Conservation (phyloP, 2,888 invertebrate genomes). For the Nomada fabriciana region DNA sequence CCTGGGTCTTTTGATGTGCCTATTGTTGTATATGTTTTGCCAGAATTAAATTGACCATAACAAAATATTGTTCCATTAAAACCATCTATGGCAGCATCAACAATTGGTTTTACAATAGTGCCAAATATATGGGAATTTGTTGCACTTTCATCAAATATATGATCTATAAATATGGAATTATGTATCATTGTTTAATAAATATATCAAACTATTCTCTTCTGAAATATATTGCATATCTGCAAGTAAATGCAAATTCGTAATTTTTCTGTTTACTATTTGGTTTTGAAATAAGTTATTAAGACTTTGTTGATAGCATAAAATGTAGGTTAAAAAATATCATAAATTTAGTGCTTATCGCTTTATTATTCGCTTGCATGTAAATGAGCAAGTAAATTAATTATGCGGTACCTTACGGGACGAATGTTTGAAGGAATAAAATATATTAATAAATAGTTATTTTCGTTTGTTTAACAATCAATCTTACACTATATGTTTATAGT, state of each 20-base stretch:
- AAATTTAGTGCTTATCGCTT: neutral
- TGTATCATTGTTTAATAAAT: neutral
- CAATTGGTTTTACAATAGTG: slow-evolving; percentile 89
- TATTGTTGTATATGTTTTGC: slow-evolving; percentile 94
- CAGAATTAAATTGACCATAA: slow-evolving; percentile 96
- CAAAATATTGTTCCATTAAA: slow-evolving; percentile 96
- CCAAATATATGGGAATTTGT: slow-evolving; percentile 89
- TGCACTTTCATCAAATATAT: slow-evolving; percentile 88
- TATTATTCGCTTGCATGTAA: neutral
- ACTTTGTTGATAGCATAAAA: neutral
- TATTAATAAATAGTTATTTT: neutral
- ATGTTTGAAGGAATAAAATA: neutral
- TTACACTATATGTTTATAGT: neutral
- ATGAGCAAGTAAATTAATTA: neutral
- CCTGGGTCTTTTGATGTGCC: slow-evolving; percentile 90
- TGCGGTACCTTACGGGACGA: neutral
- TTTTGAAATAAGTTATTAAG: neutral
- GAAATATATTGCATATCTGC: neutral
- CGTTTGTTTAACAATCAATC: neutral
- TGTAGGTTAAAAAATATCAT: neutral
- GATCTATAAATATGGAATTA: slow-evolving; percentile 86
- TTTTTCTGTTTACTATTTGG: neutral
- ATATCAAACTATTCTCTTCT: neutral
- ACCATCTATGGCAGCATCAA: slow-evolving; percentile 90
- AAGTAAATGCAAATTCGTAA: neutral